phyloP scores from a whole-genome alignment of 2,113 vertebrate species.

The Poicephalus meyeri region DNA sequence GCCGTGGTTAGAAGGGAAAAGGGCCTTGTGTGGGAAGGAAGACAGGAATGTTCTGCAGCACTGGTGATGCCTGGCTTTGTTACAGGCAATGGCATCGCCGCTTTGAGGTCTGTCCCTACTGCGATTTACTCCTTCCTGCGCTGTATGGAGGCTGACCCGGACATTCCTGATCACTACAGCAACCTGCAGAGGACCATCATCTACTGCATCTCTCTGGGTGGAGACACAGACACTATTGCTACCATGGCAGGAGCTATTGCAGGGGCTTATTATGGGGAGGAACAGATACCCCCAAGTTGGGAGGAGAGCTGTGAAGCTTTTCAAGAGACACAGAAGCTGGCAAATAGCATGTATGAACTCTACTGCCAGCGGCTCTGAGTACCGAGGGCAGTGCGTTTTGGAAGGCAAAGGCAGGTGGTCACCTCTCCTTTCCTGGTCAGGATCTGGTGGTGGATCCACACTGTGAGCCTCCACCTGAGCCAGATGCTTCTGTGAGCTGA shows the following conservation, averaged over 20 bases:
- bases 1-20: neutral
- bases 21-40: neutral
- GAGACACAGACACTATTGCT: slow-evolving; percentile 99
- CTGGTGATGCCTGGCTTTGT: neutral
- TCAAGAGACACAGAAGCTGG: slow-evolving; percentile 84
- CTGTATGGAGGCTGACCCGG: slow-evolving; percentile 87
- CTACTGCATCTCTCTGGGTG: slow-evolving; percentile 92
- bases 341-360: slow-evolving; percentile 81
- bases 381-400: fast-evolving
- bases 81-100: slow-evolving; percentile 92
- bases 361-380: slow-evolving; percentile 75
- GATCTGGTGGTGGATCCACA: fast-evolving
- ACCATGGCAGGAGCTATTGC: slow-evolving; percentile 98
- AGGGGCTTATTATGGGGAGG: slow-evolving; percentile 92
- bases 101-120: slow-evolving; percentile 94
- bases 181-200: slow-evolving; percentile 91
- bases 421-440: neutral
- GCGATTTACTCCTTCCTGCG: slow-evolving; percentile 96
- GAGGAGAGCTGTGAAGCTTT: slow-evolving; percentile 89
- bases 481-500: neutral
- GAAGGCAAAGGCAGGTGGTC: neutral
- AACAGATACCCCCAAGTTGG: slow-evolving; percentile 86
- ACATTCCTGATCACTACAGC: slow-evolving; percentile 85
- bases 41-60: neutral
- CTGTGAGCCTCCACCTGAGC: neutral